Evolutionary conservation across 2,888 invertebrate genomes (phyloP).

Genomic region (Brachypterus glaber): DNA sequence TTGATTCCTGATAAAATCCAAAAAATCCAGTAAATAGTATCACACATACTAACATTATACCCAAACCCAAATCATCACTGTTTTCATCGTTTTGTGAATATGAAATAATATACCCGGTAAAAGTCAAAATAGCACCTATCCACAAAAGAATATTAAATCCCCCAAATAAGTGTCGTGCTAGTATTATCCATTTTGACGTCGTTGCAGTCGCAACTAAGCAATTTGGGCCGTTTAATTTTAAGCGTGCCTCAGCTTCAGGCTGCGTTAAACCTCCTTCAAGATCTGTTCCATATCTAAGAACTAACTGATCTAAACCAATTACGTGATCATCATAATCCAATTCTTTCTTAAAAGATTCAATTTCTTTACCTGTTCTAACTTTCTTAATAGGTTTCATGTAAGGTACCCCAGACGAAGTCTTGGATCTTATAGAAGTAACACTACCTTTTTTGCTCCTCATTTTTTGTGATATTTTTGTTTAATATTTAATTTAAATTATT

Average conservation of each 20-base stretch:
- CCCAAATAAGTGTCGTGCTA: conserved; percentile 57
- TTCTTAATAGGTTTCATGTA: conserved; percentile 21
- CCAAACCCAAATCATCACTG: conserved; percentile 15
- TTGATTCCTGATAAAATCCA: conserved; percentile 51
- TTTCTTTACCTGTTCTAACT: conserved; percentile 18
- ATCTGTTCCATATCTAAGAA: conserved; percentile 40
- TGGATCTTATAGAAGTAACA: conserved; percentile 9
- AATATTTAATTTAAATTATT: too few species aligned
- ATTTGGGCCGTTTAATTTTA: conserved; percentile 52
- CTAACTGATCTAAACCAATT: conserved; percentile 26
- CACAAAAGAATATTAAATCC: conserved; percentile 64
- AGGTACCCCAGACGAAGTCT: conserved; percentile 16
- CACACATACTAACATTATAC: conserved; percentile 21
- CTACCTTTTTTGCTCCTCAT: too few species aligned
- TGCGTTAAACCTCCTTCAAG: conserved; percentile 46
- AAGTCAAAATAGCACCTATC: conserved; percentile 54
- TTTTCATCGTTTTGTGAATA: conserved; percentile 14
- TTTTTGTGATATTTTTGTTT: too few species aligned
- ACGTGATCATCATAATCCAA: conserved; percentile 29
- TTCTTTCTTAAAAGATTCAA: conserved; percentile 28
- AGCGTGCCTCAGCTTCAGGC: conserved; percentile 44
- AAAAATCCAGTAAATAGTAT: conserved; percentile 44
- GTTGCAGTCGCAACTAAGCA: conserved; percentile 49
- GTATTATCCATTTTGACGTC: conserved; percentile 54
- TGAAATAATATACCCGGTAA: conserved; percentile 46